phyloP scores from a whole-genome alignment of 1,140 invertebrate species.

The Druon quercuslanigerum region DNA sequence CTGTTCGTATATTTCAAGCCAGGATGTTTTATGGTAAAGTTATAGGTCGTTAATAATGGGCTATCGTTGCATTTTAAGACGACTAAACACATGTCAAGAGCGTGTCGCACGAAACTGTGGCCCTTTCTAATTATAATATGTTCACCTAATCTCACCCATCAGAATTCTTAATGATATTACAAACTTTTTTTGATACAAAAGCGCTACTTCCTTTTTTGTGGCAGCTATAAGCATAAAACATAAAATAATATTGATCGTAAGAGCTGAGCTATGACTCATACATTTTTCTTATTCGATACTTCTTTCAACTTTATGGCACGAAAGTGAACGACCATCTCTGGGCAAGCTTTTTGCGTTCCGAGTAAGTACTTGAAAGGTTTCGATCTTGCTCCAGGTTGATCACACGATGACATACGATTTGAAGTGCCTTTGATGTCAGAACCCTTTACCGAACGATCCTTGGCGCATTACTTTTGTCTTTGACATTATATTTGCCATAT shows the following conservation, averaged over 20 bases:
- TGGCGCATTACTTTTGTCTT: background rate
- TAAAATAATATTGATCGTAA: conserved; percentile 29
- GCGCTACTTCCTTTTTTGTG: no score
- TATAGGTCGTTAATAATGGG: conserved; percentile 65
- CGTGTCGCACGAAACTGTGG: conserved; percentile 18
- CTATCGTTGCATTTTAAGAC: conserved; percentile 56
- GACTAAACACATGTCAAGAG: conserved; percentile 51
- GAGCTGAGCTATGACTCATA: background rate
- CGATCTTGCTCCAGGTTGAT: conserved; percentile 14
- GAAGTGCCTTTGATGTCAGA: conserved; percentile 14
- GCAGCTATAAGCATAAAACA: background rate
- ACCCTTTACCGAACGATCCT: background rate
- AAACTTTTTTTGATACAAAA: no score
- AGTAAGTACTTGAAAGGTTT: conserved; percentile 28
- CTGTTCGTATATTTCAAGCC: conserved; percentile 33
- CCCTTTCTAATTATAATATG: conserved; percentile 1
- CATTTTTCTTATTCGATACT: conserved; percentile 13
- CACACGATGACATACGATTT: conserved; percentile 11
- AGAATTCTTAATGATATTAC: no score
- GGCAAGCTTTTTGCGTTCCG: background rate
- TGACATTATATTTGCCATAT: background rate
- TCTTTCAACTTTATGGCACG: conserved; percentile 18
- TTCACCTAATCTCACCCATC: background rate
- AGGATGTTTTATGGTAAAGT: conserved; percentile 64
- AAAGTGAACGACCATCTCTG: background rate